These are phyloP conservation scores for Furnarius figulus DNA, from an alignment of 2,113 vertebrate genomes.

Conservation along the genomic window DNA sequence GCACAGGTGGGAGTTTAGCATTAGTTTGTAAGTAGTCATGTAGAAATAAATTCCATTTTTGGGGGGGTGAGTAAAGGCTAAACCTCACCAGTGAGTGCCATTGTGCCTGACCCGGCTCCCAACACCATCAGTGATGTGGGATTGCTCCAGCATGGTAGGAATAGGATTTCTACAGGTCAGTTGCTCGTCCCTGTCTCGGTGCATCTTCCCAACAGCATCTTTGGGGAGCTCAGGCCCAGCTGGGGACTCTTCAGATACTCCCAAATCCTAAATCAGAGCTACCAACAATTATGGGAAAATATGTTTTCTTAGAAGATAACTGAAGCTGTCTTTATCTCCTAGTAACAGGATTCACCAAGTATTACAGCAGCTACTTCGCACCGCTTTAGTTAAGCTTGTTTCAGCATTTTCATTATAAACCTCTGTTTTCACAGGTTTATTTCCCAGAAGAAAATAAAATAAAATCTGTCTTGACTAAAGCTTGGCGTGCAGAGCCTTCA, in stretches of 20 bases:
- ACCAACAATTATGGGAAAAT: background rate
- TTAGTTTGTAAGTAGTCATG: background rate
- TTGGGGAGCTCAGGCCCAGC: background rate
- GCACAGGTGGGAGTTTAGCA: background rate
- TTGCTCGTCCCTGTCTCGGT: fast-evolving
- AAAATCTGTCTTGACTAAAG: background rate
- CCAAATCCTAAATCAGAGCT: background rate
- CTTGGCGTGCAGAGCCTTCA: background rate
- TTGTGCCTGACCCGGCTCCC: background rate
- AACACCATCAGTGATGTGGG: no score
- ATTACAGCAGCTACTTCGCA: background rate
- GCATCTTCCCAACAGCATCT: background rate
- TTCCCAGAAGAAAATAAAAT: background rate
- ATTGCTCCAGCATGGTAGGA: background rate
- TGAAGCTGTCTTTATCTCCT: conserved; percentile 23
- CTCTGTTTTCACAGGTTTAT: conserved; percentile 36
- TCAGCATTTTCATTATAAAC: conserved; percentile 18
- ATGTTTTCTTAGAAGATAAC: background rate
- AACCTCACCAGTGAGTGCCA: background rate
- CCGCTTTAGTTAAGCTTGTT: background rate
- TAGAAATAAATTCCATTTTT: background rate
- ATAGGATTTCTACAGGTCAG: background rate
- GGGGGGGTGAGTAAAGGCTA: background rate
- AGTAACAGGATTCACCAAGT: background rate
- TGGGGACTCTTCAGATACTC: background rate